phyloP scores from a whole-genome alignment of 2,888 invertebrate genomes.

The Gortyna flavago region DNA sequence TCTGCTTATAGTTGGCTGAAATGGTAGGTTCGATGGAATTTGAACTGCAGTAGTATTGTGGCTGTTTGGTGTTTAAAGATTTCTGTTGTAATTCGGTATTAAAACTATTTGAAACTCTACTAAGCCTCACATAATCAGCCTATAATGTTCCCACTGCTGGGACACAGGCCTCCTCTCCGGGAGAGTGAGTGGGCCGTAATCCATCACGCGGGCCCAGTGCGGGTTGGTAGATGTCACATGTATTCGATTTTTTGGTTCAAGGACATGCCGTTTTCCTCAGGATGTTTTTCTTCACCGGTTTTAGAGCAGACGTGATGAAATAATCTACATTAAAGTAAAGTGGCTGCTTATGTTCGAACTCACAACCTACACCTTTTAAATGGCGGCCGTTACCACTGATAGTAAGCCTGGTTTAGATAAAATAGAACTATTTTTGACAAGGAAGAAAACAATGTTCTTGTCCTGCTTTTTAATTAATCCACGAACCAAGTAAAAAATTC shows the following conservation, averaged over 20 bases:
- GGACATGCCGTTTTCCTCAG: not conserved
- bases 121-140: not conserved
- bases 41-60: not conserved
- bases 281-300: not conserved
- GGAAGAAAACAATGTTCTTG: not conserved
- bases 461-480: not conserved
- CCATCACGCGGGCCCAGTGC: not conserved
- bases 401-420: not conserved
- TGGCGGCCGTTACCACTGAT: too few species aligned
- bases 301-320: not conserved
- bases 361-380: too few species aligned
- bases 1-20: constrained; percentile 51
- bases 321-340: not conserved
- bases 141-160: not conserved
- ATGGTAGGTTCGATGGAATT: constrained; percentile 16
- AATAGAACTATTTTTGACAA: not conserved
- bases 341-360: not conserved
- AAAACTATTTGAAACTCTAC: not conserved
- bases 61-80: not conserved
- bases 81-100: not conserved
- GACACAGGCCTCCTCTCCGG: too few species aligned
- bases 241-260: not conserved
- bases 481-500: not conserved
- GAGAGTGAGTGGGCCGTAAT: not conserved
- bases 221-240: not conserved